Percentiles rank a stretch among this genome's conserved stretches.
These are phyloP conservation scores for Camelus bactrianus DNA, from an alignment of 2,113 vertebrate genomes.

Conservation along the genomic window DNA sequence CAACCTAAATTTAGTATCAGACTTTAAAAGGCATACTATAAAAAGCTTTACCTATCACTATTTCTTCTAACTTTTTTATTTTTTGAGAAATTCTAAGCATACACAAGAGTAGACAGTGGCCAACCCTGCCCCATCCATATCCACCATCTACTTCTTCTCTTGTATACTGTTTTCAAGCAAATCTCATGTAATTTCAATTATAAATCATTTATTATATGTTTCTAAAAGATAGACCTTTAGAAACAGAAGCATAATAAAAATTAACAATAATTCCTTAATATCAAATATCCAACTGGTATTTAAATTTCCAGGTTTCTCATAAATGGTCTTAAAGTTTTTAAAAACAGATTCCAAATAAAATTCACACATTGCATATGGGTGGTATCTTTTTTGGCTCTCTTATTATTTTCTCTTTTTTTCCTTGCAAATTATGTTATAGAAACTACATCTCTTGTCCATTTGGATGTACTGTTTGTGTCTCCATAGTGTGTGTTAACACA, in stretches of 20 bases:
- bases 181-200: neutral
- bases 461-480: neutral
- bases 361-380: neutral
- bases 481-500: neutral
- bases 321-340: neutral
- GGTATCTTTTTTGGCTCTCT: neutral
- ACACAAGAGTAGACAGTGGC: neutral
- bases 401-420: neutral
- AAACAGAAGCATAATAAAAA: neutral
- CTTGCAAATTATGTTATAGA: neutral
- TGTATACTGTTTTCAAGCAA: slow-evolving; percentile 36
- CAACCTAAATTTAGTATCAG: slow-evolving; percentile 29
- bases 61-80: neutral
- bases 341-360: neutral
- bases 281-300: neutral
- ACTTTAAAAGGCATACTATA: neutral
- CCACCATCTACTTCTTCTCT: neutral
- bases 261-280: neutral
- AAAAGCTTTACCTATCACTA: neutral
- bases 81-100: neutral
- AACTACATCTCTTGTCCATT: neutral
- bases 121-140: neutral
- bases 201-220: slow-evolving; percentile 17
- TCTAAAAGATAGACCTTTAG: slow-evolving; percentile 21
- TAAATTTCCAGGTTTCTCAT: neutral